Conservation (phyloP, 2,888 invertebrate species). For the Dasypogon diadema region DNA sequence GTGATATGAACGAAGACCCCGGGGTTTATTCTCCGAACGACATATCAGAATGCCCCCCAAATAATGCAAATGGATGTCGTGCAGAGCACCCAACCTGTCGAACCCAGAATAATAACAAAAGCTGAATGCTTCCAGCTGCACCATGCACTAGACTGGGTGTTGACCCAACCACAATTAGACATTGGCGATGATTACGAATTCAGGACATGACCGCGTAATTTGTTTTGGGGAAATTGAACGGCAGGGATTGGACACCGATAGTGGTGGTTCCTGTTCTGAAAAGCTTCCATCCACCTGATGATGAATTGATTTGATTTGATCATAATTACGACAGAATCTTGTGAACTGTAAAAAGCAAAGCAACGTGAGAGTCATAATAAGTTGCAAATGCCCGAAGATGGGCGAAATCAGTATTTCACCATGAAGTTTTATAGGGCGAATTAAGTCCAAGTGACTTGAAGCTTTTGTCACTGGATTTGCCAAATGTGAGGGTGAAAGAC, state of each 20-base stretch:
- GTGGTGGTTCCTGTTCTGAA: constrained; percentile 16
- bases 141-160: background rate
- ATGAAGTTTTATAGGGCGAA: background rate
- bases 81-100: background rate
- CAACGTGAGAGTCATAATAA: constrained; percentile 37
- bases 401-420: background rate
- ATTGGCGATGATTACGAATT: constrained; percentile 34
- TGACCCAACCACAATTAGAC: constrained; percentile 44
- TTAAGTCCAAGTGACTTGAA: background rate
- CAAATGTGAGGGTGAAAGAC: background rate
- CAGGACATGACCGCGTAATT: constrained; percentile 45
- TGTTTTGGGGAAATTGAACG: constrained; percentile 43
- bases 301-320: constrained; percentile 47
- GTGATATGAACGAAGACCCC: background rate
- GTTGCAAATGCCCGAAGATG: background rate
- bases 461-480: background rate
- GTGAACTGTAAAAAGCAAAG: constrained; percentile 23
- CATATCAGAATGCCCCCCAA: background rate
- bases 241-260: background rate
- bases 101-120: constrained; percentile 1
- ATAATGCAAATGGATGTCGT: constrained; percentile 7
- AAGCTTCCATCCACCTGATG: constrained; percentile 33
- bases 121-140: constrained; percentile 14
- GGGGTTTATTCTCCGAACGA: constrained; percentile 5
- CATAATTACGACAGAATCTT: constrained; percentile 39